These are phyloP conservation scores for Uropetala carovei DNA, from an alignment of 2,888 invertebrate species.

Conservation along the genomic window DNA sequence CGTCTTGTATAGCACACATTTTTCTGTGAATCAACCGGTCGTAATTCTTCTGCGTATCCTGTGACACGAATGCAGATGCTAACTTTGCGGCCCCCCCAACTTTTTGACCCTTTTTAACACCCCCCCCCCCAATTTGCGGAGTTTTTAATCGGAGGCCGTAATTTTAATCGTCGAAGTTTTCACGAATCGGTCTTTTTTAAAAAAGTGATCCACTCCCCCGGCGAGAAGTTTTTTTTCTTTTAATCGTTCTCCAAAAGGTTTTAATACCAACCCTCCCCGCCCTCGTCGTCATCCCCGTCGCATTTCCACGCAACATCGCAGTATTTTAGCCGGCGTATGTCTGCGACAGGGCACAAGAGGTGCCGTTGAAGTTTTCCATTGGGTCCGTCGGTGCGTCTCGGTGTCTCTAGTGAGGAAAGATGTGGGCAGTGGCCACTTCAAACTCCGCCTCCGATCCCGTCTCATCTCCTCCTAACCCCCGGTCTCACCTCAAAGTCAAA, in stretches of 20 bases:
- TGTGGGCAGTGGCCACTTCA: slow-evolving; percentile 25
- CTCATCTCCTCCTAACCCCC: slow-evolving; percentile 14
- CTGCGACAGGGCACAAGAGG: not conserved
- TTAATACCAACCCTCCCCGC: not conserved
- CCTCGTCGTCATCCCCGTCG: not conserved
- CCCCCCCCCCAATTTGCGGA: not conserved
- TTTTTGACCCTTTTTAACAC: not conserved
- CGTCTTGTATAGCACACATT: not conserved
- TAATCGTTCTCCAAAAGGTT: not conserved
- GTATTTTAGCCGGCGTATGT: slow-evolving; percentile 9
- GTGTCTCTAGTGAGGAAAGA: not conserved
- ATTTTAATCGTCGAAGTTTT: not conserved
- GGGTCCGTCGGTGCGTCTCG: not conserved
- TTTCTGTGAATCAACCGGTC: slow-evolving; percentile 1
- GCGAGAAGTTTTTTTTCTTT: not conserved
- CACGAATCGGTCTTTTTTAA: not conserved
- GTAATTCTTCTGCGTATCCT: not conserved
- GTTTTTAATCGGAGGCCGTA: not conserved
- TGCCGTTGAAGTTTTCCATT: slow-evolving; percentile 10
- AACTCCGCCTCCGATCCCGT: not conserved
- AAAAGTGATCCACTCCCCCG: not conserved
- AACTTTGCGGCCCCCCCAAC: not conserved
- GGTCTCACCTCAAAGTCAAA: slow-evolving; percentile 32
- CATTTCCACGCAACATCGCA: not conserved
- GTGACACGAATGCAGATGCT: slow-evolving; percentile 13